phyloP scores from a whole-genome alignment of 2,888 invertebrate genomes.

The Cataglyphis altisquamis region DNA sequence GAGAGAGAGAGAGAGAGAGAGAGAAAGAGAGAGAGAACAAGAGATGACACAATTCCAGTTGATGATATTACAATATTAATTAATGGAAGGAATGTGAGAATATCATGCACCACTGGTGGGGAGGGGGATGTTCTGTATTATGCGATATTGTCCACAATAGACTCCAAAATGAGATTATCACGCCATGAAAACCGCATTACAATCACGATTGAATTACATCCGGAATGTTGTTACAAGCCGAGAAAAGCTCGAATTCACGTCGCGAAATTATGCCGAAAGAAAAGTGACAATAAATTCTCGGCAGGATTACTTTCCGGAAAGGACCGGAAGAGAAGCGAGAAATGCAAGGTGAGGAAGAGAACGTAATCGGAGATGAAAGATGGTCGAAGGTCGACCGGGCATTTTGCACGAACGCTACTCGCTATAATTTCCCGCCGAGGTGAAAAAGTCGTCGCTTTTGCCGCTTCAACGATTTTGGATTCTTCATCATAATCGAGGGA shows the following conservation, averaged over 20 bases:
- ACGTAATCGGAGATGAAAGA: slow-evolving; percentile 53
- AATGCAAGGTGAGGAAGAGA: slow-evolving; percentile 1
- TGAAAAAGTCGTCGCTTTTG: slow-evolving; percentile 18
- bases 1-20: too few species aligned
- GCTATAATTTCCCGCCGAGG: slow-evolving; percentile 35
- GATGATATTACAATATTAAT: slow-evolving; percentile 25
- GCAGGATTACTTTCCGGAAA: slow-evolving; percentile 38
- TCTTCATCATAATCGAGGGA: slow-evolving; percentile 38
- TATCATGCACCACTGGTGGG: slow-evolving; percentile 22
- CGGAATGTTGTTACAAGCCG: slow-evolving; percentile 29
- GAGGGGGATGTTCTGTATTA: slow-evolving; percentile 31
- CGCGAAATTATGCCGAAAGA: slow-evolving; percentile 28
- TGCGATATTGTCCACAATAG: slow-evolving; percentile 57
- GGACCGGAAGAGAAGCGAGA: slow-evolving; percentile 28
- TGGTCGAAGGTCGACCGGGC: slow-evolving; percentile 31
- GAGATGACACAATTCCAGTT: slow-evolving; percentile 3
- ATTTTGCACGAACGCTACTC: slow-evolving; percentile 27
- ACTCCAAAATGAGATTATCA: slow-evolving; percentile 69
- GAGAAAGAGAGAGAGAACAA: too few species aligned
- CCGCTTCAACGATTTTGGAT: slow-evolving; percentile 24
- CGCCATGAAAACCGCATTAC: slow-evolving; percentile 60
- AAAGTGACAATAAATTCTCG: slow-evolving; percentile 32
- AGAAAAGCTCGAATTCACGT: slow-evolving; percentile 53
- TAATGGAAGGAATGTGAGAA: slow-evolving; percentile 38
- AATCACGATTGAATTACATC: slow-evolving; percentile 67